Conservation (phyloP, 2,113 vertebrate genomes). For the Heterochromis multidens region DNA sequence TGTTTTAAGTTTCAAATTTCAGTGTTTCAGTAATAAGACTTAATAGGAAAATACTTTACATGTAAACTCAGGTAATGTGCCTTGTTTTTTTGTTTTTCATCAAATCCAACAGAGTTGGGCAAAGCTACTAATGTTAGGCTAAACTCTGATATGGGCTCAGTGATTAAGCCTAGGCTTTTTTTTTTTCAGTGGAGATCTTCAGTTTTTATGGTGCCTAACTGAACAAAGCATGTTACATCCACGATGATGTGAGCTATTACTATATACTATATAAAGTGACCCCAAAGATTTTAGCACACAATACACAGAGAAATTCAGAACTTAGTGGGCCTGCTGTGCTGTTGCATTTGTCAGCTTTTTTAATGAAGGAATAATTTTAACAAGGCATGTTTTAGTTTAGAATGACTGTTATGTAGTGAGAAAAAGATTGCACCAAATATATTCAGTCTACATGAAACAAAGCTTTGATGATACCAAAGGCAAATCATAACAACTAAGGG, state of each 20-base stretch:
- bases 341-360: background rate
- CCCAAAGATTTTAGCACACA: background rate
- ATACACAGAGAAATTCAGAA: background rate
- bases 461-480: background rate
- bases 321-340: background rate
- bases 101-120: background rate
- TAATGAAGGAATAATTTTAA: background rate
- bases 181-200: too few relatives aligned
- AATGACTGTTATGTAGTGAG: too few relatives aligned
- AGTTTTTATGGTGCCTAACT: too few relatives aligned
- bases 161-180: too few relatives aligned
- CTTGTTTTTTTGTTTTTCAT: background rate
- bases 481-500: background rate
- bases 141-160: too few relatives aligned
- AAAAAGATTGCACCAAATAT: slow-evolving; percentile 9
- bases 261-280: background rate
- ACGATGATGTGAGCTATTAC: too few relatives aligned
- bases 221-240: too few relatives aligned
- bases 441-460: background rate
- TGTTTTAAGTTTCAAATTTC: background rate
- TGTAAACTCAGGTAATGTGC: background rate
- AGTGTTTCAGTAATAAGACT: background rate
- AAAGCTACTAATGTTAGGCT: too few relatives aligned
- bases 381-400: background rate
- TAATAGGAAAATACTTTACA: background rate